Percentiles rank a stretch among this genome's conserved stretches.
Evolutionary conservation across 2,113 vertebrate species (phyloP).

Genomic region (Capra hircus): DNA sequence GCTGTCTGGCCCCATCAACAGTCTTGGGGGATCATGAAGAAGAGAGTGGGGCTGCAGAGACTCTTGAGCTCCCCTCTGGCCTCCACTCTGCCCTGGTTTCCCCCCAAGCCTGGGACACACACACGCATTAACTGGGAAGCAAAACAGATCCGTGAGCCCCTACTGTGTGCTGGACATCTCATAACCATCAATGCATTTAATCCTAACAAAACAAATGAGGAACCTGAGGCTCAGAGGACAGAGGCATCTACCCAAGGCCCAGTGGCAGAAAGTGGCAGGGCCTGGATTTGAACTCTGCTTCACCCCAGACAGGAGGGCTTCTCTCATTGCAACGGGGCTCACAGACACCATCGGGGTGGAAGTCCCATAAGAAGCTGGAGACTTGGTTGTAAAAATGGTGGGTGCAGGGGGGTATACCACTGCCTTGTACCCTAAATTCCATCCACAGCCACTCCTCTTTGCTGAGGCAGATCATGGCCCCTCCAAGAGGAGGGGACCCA

Average conservation of each 20-base stretch:
- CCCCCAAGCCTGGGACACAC: background rate
- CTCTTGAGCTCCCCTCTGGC: background rate
- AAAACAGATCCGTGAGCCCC: background rate
- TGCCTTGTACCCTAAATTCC: background rate
- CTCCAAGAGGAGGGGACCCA: background rate
- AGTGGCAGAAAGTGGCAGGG: background rate
- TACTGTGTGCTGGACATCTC: background rate
- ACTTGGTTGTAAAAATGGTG: background rate
- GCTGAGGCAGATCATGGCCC: background rate
- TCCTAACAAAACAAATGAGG: background rate
- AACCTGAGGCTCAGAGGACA: background rate
- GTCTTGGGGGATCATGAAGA: background rate
- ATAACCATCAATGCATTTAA: rapidly evolving
- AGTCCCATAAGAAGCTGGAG: background rate
- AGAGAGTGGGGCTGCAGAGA: background rate
- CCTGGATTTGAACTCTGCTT: background rate
- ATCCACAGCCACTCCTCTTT: rapidly evolving
- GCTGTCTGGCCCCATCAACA: background rate
- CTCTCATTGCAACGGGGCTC: background rate
- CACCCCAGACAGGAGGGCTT: background rate
- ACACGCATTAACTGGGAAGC: background rate
- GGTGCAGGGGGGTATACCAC: rapidly evolving
- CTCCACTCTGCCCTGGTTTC: background rate
- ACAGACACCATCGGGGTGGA: background rate
- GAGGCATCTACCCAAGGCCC: background rate